Evolutionary conservation across 2,797 vertebrate genomes (phyloP).

Genomic region (Forpus xanthops): DNA sequence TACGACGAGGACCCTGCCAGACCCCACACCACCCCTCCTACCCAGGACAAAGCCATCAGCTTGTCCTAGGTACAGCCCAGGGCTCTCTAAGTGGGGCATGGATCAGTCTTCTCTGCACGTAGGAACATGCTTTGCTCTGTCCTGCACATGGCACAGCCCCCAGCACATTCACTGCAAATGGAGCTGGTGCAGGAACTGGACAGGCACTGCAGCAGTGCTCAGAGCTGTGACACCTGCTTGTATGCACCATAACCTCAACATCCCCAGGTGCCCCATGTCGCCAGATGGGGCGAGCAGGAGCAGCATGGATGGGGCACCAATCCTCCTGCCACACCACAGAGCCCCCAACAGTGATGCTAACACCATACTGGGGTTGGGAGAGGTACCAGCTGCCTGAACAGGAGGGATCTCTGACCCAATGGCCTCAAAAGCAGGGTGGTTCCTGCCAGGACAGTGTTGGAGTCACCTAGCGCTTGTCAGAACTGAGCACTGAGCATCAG

Average conservation of each 20-base stretch:
- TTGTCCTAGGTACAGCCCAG: background rate
- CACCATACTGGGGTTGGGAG: fast-evolving
- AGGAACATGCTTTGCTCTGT: background rate
- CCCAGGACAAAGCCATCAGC: background rate
- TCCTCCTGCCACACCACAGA: background rate
- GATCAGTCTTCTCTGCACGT: fast-evolving
- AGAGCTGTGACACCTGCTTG: background rate
- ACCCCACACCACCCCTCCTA: background rate
- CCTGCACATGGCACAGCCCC: background rate
- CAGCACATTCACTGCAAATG: fast-evolving
- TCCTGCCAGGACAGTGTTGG: background rate
- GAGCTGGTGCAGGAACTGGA: fast-evolving
- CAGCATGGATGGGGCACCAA: background rate
- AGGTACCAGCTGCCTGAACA: background rate
- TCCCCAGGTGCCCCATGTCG: fast-evolving
- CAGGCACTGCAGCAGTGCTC: fast-evolving
- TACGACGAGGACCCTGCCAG: no score
- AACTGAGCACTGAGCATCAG: background rate
- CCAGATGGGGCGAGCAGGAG: background rate
- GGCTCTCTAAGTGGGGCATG: fast-evolving
- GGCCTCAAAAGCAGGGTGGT: background rate
- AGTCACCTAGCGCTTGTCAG: background rate
- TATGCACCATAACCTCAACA: fast-evolving
- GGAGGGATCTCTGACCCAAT: background rate
- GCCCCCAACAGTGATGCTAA: background rate